A percentile compares a stretch with the other conserved stretches of the same genome.
Conservation (phyloP, 2,113 vertebrate species). For the Stegostoma tigrinum region DNA sequence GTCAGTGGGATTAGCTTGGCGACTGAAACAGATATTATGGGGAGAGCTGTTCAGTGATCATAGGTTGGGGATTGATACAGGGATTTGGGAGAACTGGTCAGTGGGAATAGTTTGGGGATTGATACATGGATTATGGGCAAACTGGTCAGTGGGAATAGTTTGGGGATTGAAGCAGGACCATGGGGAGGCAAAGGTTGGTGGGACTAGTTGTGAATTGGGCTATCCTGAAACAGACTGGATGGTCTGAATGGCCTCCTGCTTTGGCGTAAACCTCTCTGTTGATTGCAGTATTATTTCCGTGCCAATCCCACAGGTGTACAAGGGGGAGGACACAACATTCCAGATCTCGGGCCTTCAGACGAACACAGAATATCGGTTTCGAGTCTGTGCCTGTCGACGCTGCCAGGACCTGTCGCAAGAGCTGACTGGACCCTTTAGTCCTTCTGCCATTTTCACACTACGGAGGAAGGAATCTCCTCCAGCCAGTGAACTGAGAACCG, state of each 20-base stretch:
- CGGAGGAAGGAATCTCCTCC: conserved; percentile 63
- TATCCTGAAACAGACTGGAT: background rate
- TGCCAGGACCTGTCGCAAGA: conserved; percentile 85
- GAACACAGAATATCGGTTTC: conserved; percentile 93
- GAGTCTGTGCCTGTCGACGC: conserved; percentile 85
- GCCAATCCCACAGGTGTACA: conserved; percentile 73
- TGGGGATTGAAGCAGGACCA: background rate
- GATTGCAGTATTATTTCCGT: background rate
- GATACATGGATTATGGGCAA: background rate
- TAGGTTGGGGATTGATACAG: background rate
- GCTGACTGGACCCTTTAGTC: conserved; percentile 89
- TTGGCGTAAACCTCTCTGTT: background rate
- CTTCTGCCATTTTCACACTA: conserved; percentile 74
- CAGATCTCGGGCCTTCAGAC: conserved; percentile 85
- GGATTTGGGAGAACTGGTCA: background rate
- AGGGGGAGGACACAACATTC: conserved; percentile 85
- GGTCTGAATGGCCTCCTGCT: too few species aligned
- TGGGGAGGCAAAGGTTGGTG: background rate
- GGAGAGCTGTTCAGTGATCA: background rate
- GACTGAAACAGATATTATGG: background rate
- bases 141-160: background rate
- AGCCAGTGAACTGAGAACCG: conserved; percentile 57
- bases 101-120: background rate
- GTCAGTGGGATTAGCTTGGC: too few species aligned
- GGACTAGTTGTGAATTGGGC: background rate